Conservation (phyloP, 2,113 vertebrate species). For the Ginglymostoma cirratum region DNA sequence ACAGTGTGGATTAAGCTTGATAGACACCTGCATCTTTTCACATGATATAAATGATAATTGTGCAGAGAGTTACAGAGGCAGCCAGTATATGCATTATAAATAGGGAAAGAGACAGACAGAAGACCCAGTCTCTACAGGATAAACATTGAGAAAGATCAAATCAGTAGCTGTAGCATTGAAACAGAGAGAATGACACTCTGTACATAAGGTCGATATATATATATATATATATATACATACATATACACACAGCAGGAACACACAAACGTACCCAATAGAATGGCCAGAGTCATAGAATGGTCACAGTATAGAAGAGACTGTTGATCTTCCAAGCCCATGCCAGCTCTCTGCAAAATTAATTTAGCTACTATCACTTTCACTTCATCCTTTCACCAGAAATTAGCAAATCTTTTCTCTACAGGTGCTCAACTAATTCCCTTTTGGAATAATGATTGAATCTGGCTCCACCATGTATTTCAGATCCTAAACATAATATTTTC, state of each 20-base stretch:
- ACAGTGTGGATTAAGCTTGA: neutral
- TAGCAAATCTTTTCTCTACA: neutral
- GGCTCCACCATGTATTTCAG: neutral
- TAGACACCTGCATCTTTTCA: neutral
- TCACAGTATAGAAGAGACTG: neutral
- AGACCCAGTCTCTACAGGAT: no score
- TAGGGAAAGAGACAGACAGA: no score
- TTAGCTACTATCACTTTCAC: neutral
- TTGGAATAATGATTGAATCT: neutral
- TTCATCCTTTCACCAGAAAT: neutral
- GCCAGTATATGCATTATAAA: neutral
- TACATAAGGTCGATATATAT: no score
- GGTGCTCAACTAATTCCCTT: neutral
- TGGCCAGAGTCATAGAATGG: no score
- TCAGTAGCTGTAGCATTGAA: no score
- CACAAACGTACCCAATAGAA: neutral
- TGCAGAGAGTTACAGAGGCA: neutral
- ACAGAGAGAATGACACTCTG: neutral
- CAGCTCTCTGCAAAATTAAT: no score
- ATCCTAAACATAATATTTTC: neutral
- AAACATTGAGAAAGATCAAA: no score
- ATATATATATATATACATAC: no score
- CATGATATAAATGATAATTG: neutral
- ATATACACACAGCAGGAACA: neutral
- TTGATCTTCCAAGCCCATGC: neutral